Base-by-base conservation (phyloP, 2,888 invertebrate genomes). In the Hemaris fuciformis region DNA sequence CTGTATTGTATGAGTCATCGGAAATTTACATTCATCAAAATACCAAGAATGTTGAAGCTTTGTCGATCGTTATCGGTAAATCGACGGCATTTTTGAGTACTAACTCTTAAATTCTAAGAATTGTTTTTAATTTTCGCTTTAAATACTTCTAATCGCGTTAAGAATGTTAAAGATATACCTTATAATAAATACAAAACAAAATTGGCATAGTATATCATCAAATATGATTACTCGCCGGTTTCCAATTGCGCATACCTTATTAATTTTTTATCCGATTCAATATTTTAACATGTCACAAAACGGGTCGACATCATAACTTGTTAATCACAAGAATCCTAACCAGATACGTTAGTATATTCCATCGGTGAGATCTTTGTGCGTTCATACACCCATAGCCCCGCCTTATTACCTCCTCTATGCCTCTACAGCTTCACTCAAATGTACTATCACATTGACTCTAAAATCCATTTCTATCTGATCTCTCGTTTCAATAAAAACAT, bases 381-480 rank as follows among this genome's bases (percentile, higher is more conserved):
- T 83, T 81, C 81, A 79, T 88, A 89, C 85, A 84, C 84, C 88
- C 88, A 88, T 84, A 73, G 88, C 88, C 87, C 89, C 89, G 90
- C 91, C 90, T 90, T 84, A 87, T 88, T 85, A 84, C 87, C 88
- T 88, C 88, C 83, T 82, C 81, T 84, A 85, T 80, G 77, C 85
- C 85, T 85, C 78, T 68, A 83, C 83, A 81, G 78, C 81, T 83
- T 84, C 79, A 81, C 75, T 77, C 76, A 81, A 83, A 83, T 75
- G 75, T 78, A 84, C 84, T 86, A 87, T 84, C 82, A 84, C 80
- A 80, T 78, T 76, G 78, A 77, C 70, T 70, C 62, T 61, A 34
- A 62, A 69, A 65, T 71, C 90, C 89, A 88, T 72, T 68, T 65
- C 80, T 80, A 77, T 73, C 70, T 76, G 89, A 84, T 70, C 91